phyloP scores from a whole-genome alignment of 92 coral and sea anemone genomes.

The Hydrozoanthus gracilis region DNA sequence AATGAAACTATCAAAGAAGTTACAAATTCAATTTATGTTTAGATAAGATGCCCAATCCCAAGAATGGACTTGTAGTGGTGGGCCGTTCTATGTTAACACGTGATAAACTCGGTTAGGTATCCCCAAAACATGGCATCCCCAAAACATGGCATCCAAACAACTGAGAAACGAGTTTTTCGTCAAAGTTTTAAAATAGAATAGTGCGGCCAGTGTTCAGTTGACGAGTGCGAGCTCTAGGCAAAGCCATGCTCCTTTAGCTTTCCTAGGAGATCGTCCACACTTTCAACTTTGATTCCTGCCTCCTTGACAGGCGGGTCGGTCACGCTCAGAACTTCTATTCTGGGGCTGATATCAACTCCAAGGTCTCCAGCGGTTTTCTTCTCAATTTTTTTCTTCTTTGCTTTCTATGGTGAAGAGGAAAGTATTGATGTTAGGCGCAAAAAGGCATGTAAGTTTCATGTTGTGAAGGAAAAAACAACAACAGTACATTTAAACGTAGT shows the following conservation, averaged over 20 bases:
- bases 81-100: background rate
- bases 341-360: slow-evolving; percentile 90
- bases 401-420: slow-evolving; percentile 71
- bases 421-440: background rate
- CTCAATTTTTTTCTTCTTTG: slow-evolving; percentile 97
- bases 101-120: background rate
- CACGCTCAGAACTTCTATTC: slow-evolving; percentile 83
- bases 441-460: background rate
- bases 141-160: background rate
- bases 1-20: no score
- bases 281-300: slow-evolving; percentile 96
- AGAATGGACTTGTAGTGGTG: background rate
- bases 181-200: background rate
- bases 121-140: background rate
- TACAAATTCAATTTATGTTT: no score
- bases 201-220: background rate
- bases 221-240: slow-evolving; percentile 25
- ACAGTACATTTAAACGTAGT: background rate
- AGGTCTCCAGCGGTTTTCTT: slow-evolving; percentile 91
- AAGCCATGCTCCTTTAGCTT: slow-evolving; percentile 94
- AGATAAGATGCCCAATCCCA: no score
- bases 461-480: background rate
- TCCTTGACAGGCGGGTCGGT: slow-evolving; percentile 93
- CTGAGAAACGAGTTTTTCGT: background rate
- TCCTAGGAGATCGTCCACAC: slow-evolving; percentile 87